Evolutionary conservation across 2,888 invertebrate genomes (phyloP).

Genomic region (Synergus itoensis): DNA sequence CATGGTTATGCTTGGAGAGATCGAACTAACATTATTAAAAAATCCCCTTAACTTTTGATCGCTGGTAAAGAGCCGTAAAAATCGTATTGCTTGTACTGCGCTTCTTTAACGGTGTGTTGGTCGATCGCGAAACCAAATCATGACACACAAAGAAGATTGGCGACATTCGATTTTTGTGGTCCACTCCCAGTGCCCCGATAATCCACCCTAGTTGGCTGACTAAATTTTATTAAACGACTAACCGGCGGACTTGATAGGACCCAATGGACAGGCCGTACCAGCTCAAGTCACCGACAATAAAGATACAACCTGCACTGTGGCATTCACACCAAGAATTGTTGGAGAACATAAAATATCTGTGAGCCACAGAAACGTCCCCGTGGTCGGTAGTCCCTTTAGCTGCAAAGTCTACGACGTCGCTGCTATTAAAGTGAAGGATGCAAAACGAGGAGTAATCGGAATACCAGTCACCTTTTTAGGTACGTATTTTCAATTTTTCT

Average conservation of each 20-base stretch:
- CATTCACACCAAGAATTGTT: conserved; percentile 94
- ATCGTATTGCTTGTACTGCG: conserved; percentile 39
- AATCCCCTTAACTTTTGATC: conserved; percentile 22
- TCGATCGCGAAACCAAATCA: conserved; percentile 25
- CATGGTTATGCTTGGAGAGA: conserved; percentile 37
- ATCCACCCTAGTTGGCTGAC: conserved; percentile 66
- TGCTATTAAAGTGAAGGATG: conserved; percentile 96
- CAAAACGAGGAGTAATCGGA: conserved; percentile 91
- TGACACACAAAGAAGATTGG: conserved; percentile 35
- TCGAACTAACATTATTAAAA: conserved; percentile 27
- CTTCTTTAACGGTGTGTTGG: conserved; percentile 35
- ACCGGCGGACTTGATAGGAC: conserved; percentile 84
- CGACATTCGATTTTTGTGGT: conserved; percentile 49
- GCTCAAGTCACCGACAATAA: conserved; percentile 93
- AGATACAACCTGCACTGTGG: conserved; percentile 90
- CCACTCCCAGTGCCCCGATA: conserved; percentile 56
- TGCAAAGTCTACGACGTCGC: conserved; percentile 97
- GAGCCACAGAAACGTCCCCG: conserved; percentile 88
- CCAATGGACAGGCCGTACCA: conserved; percentile 93
- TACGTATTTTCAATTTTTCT: conserved; percentile 69
- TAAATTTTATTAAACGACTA: conserved; percentile 74
- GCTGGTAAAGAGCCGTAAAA: conserved; percentile 38
- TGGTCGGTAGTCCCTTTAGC: conserved; percentile 95
- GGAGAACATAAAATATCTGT: conserved; percentile 96
- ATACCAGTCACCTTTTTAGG: conserved; percentile 95